Evolutionary conservation across 2,888 invertebrate species (phyloP).

Genomic region (Frankliniella fusca): DNA sequence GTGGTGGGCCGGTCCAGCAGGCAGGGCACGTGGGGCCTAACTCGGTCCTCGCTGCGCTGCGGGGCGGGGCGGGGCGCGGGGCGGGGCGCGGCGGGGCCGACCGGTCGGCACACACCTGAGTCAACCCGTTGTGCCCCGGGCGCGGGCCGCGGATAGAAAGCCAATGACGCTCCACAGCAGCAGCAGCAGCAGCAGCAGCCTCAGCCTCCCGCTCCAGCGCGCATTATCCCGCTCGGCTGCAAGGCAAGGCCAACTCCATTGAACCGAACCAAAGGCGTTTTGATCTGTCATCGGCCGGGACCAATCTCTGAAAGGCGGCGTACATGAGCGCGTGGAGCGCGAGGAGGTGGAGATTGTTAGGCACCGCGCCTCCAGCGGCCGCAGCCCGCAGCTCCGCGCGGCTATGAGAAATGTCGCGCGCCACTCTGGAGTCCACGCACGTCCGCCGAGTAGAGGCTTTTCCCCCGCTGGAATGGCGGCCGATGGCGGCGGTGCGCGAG

Average conservation of each 20-base stretch:
- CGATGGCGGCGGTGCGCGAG: neutral
- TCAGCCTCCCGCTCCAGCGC: neutral
- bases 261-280: too few species aligned
- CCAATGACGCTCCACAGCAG: neutral
- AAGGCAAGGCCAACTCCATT: too few species aligned
- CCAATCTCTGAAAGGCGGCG: too few species aligned
- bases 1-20: neutral
- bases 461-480: neutral
- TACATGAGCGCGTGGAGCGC: too few species aligned
- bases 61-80: too few species aligned
- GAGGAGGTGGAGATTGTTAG: too few species aligned
- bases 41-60: neutral
- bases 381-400: too few species aligned
- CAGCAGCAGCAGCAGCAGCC: neutral
- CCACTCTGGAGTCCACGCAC: neutral
- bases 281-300: too few species aligned
- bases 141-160: neutral
- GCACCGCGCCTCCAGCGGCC: too few species aligned
- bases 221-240: too few species aligned
- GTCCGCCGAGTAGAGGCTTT: neutral
- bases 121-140: neutral
- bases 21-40: neutral
- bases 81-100: neutral
- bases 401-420: neutral
- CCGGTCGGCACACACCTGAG: constrained; percentile 5